Conservation (phyloP, 2,113 vertebrate genomes). For the Stigmatopora nigra region DNA sequence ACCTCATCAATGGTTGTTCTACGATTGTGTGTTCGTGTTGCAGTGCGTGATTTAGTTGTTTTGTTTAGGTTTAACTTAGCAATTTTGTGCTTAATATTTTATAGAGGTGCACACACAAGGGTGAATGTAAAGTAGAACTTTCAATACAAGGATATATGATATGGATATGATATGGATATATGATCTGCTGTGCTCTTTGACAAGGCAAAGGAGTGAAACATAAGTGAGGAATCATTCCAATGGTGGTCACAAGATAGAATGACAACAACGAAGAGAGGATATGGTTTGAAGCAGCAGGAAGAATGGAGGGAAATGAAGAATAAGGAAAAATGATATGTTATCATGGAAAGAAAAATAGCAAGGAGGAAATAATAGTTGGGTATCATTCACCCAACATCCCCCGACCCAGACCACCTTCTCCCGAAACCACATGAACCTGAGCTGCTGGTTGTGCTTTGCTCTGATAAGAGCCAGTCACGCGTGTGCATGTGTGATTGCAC, state of each 20-base stretch:
- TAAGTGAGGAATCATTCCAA: neutral
- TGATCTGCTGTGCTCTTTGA: neutral
- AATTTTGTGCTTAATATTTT: slow-evolving; percentile 14
- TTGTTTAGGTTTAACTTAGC: slow-evolving; percentile 40
- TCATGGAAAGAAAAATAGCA: slow-evolving; percentile 9
- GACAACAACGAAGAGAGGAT: slow-evolving; percentile 5
- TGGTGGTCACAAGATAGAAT: slow-evolving; percentile 7
- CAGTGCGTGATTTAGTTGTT: no score
- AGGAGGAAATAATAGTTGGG: slow-evolving; percentile 7
- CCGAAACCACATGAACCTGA: slow-evolving; percentile 32
- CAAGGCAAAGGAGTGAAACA: slow-evolving; percentile 1
- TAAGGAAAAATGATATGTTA: slow-evolving; percentile 17
- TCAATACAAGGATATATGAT: neutral
- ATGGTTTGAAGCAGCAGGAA: slow-evolving; percentile 1
- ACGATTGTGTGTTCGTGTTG: slow-evolving; percentile 16
- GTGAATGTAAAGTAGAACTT: neutral
- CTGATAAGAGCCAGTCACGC: slow-evolving; percentile 63
- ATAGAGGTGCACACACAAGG: slow-evolving; percentile 3
- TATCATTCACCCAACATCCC: slow-evolving; percentile 32
- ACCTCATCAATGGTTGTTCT: slow-evolving; percentile 12
- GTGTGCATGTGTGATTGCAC: slow-evolving; percentile 22
- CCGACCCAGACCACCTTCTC: slow-evolving; percentile 18
- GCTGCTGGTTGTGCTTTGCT: slow-evolving; percentile 60
- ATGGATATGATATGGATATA: no score
- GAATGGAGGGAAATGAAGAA: neutral